phyloP scores from a whole-genome alignment of 2,113 vertebrate species.

The Microtus richardsoni region DNA sequence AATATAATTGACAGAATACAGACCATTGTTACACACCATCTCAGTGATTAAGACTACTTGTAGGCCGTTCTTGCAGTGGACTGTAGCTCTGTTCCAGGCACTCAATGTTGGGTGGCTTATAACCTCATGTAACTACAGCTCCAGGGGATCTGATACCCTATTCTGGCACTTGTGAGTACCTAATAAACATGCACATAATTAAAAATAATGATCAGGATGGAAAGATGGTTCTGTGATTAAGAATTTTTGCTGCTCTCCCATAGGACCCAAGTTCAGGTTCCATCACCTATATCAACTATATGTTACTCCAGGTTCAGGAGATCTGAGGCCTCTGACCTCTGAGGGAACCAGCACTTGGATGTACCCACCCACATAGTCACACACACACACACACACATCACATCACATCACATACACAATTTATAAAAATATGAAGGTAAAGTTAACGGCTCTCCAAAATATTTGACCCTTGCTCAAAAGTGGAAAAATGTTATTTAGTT shows the following conservation, averaged over 20 bases:
- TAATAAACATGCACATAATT: background rate
- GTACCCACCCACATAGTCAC: background rate
- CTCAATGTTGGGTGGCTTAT: background rate
- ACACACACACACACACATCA: background rate
- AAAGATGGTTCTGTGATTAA: background rate
- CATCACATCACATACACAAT: too few species aligned
- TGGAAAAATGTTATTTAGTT: slow-evolving; percentile 1
- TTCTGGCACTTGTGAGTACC: too few species aligned
- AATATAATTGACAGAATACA: too few species aligned
- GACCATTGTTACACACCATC: too few species aligned
- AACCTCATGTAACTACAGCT: background rate
- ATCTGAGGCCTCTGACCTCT: background rate
- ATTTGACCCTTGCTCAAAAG: background rate
- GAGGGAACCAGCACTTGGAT: background rate
- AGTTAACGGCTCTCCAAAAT: background rate
- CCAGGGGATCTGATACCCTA: background rate
- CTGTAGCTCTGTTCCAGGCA: background rate
- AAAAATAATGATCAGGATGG: background rate
- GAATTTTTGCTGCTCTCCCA: background rate
- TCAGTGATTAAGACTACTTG: background rate
- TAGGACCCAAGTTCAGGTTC: background rate
- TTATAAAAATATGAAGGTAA: background rate
- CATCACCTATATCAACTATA: too few species aligned
- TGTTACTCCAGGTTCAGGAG: background rate
- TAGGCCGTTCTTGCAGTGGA: background rate